Base-by-base conservation (phyloP, 2,888 invertebrate genomes). In the Graphium colonna region DNA sequence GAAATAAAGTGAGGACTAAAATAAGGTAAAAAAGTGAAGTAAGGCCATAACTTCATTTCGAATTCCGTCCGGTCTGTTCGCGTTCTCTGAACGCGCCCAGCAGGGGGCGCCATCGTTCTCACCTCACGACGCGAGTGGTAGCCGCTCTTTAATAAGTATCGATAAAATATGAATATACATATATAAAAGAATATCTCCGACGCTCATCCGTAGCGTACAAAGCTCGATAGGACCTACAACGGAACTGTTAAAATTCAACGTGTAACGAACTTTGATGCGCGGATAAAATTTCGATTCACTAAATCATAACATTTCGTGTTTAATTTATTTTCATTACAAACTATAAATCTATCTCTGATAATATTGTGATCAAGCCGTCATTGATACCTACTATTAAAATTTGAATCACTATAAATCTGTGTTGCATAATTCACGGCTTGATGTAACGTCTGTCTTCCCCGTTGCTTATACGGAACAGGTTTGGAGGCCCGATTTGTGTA, bases 151-250 rank as follows among this genome's bases (percentile, higher is more conserved):
- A 89, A 89, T 88, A 89, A 86, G 84, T 83, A 83, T 87, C 86
- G 87, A 87, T 89, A 88, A 89, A 88, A 84, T 86, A 89, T 88
- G 86, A 86, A 86, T 85, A 86, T 84, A 83, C 83, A 85, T 81
- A 87, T 83, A 86, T 13, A 36, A 36, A 36, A 21, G 21, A 86
- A 89, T 82, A 86, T 85, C 85, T 84, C 80, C 71, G 75, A 80
- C 83, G 75, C 82, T 75, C 78, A 77, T 68, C 68, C 71, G 65
- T 64, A 12, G 2, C n/a, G 36, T 1, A 13, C 12, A 4, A 13
- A 3, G 4, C 36, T 9, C 33, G 4, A 9, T n/a, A 33, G 3
- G 3, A 33, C n/a, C 28, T 28, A 7, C 31, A 31, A 31, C 5
- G 31, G 31, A 31, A 31, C 31, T 31, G 31, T 7, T 31, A 5